Base-by-base conservation (phyloP, 2,888 invertebrate species). In the Harpalus rufipes region DNA sequence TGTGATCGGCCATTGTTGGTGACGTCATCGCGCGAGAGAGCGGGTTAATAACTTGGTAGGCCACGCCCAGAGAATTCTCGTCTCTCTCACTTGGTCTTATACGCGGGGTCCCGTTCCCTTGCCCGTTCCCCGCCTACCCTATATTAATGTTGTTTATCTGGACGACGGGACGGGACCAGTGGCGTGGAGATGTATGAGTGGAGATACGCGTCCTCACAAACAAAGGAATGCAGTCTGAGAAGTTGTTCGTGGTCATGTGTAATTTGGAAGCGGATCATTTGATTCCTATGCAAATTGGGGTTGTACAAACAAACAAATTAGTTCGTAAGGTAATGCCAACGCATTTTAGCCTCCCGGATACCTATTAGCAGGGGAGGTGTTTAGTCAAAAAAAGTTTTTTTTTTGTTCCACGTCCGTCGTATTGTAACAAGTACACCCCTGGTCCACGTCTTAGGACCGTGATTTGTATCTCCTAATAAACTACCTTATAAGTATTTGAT, bases 1-100 rank as follows among this genome's bases (percentile, higher is more conserved):
- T n/a, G 21, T 65, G 65, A 83, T 76, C 83, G 83, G 83, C 83
- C 83, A 83, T 83, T 83, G 83, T 83, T 68, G 59, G 21, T 76
- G 83, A 83, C 76, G 83, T 83, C 74, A 82, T 41, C 76, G 51
- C 61, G 59, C 41, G 59, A n/a, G 83, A 68, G 82, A 83, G 61
- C 83, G 83, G 74, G 83, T 74, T 83, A 74, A 76, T 83, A 83
- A 76, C 83, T 59, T 61, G 16, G 59, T 44, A 74, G 44, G 61
- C 83, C 83, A 83, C 83, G 74, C 83, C 83, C 59, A 61, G 79
- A 14, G 79, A 79, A n/a, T 58, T 80, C 59, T 59, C 58, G 44
- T 81, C 65, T 65, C 81, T 81, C 12, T 68, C 51, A 51, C 81
- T 51, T 12, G 32, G 32, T 63, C 63, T 63, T 65, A 65, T 65